Evolutionary conservation across 2,113 vertebrate genomes (phyloP), one percentile per base, ranked within the genome.

Genomic region (Peromyscus polionotus): DNA sequence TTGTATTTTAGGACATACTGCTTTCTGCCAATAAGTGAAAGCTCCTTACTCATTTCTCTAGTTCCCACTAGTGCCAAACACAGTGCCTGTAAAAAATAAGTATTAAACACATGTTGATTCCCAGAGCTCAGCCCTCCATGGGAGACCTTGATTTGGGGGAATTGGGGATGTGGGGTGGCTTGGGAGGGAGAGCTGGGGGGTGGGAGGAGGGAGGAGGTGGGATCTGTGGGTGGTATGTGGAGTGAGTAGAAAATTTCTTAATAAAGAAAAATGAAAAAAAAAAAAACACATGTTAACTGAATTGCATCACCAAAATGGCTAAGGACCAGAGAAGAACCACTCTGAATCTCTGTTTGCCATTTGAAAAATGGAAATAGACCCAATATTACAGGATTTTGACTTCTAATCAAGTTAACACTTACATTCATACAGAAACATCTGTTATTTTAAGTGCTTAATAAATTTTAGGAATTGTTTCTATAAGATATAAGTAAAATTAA

Each of bases 401-500:
- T 19, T 70, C 42, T 92, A 94, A 63, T 89, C 17, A 59, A 96
- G 54, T 85, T 86, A 89, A 87, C 14, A 61, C 1, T 72, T 94
- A 96, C 19, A 91, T n/a, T 75, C 28, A 70, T 61, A 70, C 42
- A 48, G 76, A 93, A 94, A 95, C 57, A 13, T 57, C 42, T 84
- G 61, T 57, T 48, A 95, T 84, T 75, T 73, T 75, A 93, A 93
- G n/a, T 5, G 31, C 26, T 87, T 80, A 84, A 75, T 92, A 95
- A 81, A 68, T 90, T 89, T 93, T 94, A 92, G 16, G 12, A 88
- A 72, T 51, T 92, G 54, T 95, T 68, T 95, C 24, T 94, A 67
- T 85, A n/a, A 77, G 4, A 19, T 90, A 75, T 96, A 95, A 93
- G 36, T 63, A 22, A 93, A 91, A 94, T 81, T 95, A 93, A 94